These are phyloP conservation scores for Drosophila macrospina DNA, from an alignment of 2,888 invertebrate species.

Conservation along the genomic window DNA sequence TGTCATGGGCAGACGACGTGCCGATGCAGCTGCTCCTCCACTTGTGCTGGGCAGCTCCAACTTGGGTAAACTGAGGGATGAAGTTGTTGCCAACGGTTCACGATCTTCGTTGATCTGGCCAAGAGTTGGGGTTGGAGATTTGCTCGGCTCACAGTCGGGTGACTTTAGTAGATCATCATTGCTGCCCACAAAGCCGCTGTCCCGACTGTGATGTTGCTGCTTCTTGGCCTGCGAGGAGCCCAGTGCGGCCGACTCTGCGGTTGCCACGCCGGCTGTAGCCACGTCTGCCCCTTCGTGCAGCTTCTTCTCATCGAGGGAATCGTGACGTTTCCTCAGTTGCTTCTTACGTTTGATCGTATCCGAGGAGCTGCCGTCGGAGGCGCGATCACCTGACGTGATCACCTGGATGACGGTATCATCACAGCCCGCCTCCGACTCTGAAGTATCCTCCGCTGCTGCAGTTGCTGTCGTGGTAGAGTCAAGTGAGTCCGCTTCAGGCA, in stretches of 20 bases:
- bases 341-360: conserved; percentile 94
- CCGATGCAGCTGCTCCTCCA: conserved; percentile 23
- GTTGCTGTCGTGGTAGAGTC: conserved; percentile 49
- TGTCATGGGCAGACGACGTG: conserved; percentile 24
- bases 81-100: conserved; percentile 82
- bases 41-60: conserved; percentile 59
- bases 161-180: conserved; percentile 92
- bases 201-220: conserved; percentile 89
- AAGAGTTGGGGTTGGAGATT: conserved; percentile 72
- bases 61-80: conserved; percentile 33
- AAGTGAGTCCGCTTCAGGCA: conserved; percentile 81
- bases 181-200: conserved; percentile 95
- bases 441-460: conserved; percentile 87
- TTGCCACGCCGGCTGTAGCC: not conserved
- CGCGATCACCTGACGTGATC: conserved; percentile 90
- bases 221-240: conserved; percentile 88
- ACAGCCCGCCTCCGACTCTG: conserved; percentile 89
- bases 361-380: conserved; percentile 78
- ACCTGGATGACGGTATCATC: conserved; percentile 89
- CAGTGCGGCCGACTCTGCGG: conserved; percentile 15
- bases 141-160: conserved; percentile 79
- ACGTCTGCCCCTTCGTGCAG: conserved; percentile 63
- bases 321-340: conserved; percentile 89
- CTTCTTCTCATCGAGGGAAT: conserved; percentile 86
- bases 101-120: conserved; percentile 80